phyloP scores from a whole-genome alignment of 2,797 vertebrate genomes.

The Pitangus sulphuratus region DNA sequence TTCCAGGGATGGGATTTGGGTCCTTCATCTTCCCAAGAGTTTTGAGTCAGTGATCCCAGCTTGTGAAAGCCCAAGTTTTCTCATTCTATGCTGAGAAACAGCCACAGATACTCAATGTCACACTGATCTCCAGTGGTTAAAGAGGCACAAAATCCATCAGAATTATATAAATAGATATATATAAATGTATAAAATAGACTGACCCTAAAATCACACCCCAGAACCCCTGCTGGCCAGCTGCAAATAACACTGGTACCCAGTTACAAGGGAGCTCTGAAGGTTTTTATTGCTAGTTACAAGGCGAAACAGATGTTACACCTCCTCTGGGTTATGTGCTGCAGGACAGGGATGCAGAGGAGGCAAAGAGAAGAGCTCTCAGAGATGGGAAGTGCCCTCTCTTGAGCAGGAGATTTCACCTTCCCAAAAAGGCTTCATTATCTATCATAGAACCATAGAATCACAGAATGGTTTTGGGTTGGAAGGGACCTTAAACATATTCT shows the following conservation, averaged over 20 bases:
- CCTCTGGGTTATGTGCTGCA: background rate
- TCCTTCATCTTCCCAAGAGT: background rate
- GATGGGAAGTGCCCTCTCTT: background rate
- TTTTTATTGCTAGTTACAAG: background rate
- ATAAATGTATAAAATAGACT: no score
- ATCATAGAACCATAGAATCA: background rate
- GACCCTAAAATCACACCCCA: background rate
- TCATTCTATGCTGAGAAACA: background rate
- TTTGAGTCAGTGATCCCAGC: background rate
- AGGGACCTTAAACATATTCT: background rate
- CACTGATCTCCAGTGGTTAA: background rate
- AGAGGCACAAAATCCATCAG: background rate
- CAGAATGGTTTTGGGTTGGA: background rate
- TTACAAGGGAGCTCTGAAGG: background rate
- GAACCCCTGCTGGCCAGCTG: background rate
- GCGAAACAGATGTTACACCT: background rate
- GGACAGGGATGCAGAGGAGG: background rate
- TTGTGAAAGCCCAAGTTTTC: background rate
- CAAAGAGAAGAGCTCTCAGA: background rate
- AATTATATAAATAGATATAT: background rate
- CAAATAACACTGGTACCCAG: background rate
- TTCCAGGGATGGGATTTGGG: background rate
- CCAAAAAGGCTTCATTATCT: background rate
- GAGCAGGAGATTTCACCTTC: background rate
- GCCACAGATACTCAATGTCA: rapidly evolving